Percentiles rank a stretch among this genome's conserved stretches.
These are phyloP conservation scores for Homarus americanus DNA, from an alignment of 1,140 invertebrate genomes.

Conservation along the genomic window DNA sequence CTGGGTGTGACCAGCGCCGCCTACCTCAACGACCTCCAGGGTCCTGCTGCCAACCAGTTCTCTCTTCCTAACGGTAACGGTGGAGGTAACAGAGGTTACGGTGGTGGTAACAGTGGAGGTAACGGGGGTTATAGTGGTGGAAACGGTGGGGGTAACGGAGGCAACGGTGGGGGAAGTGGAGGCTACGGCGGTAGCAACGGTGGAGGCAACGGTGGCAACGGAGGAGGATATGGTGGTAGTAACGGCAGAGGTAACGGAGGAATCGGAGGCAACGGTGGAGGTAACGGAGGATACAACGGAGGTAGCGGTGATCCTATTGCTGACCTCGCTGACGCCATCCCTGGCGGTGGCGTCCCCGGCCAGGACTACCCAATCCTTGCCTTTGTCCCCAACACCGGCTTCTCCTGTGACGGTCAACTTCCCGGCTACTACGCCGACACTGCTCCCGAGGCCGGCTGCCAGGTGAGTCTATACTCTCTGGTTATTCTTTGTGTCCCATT, in stretches of 20 bases:
- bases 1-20: constrained; percentile 11
- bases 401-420: constrained; percentile 78
- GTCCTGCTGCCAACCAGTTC: background rate
- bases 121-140: background rate
- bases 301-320: constrained; percentile 9
- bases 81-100: background rate
- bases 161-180: background rate
- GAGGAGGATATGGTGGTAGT: background rate
- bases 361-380: constrained; percentile 76
- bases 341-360: constrained; percentile 76
- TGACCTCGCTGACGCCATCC: constrained; percentile 48
- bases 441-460: background rate
- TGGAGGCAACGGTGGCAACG: background rate
- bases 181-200: background rate
- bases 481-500: background rate
- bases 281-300: constrained; percentile 10
- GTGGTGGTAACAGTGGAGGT: background rate
- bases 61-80: background rate
- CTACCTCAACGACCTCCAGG: background rate
- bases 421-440: constrained; percentile 79
- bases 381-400: constrained; percentile 77
- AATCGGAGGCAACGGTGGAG: background rate
- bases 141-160: background rate
- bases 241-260: background rate
- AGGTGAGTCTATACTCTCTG: background rate